Evolutionary conservation across 2,113 vertebrate species (phyloP).

Genomic region (Willisornis vidua): DNA sequence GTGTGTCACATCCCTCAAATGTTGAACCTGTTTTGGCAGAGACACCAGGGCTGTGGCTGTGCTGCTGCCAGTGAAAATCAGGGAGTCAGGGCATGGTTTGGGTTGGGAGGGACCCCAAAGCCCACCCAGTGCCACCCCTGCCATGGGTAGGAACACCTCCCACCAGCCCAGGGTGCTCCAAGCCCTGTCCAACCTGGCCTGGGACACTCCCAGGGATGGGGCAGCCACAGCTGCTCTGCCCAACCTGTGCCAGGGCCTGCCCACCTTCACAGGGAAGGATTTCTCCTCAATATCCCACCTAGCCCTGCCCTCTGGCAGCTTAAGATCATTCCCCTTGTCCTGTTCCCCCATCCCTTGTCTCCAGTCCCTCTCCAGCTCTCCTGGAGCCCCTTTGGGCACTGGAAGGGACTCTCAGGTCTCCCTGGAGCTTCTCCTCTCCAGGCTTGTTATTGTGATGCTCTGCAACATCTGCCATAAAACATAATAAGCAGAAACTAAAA

Average conservation of each 20-base stretch:
- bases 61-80: not conserved
- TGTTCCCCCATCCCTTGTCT: not conserved
- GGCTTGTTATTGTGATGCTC: no score
- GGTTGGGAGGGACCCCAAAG: accelerated
- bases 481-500: no score
- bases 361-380: not conserved
- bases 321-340: not conserved
- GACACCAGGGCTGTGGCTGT: not conserved
- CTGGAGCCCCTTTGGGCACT: not conserved
- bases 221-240: not conserved
- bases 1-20: not conserved
- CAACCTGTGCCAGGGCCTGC: not conserved
- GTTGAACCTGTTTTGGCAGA: not conserved
- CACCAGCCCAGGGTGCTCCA: not conserved
- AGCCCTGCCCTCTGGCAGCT: accelerated
- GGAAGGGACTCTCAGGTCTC: no score
- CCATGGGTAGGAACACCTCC: not conserved
- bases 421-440: no score
- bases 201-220: not conserved
- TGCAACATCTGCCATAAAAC: no score
- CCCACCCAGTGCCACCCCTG: accelerated
- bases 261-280: not conserved
- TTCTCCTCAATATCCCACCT: not conserved
- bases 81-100: accelerated
- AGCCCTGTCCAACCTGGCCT: not conserved